Percentiles rank a stretch among this genome's conserved stretches.
Conservation (phyloP, 2,113 vertebrate species). For the Pterocles orientalis region DNA sequence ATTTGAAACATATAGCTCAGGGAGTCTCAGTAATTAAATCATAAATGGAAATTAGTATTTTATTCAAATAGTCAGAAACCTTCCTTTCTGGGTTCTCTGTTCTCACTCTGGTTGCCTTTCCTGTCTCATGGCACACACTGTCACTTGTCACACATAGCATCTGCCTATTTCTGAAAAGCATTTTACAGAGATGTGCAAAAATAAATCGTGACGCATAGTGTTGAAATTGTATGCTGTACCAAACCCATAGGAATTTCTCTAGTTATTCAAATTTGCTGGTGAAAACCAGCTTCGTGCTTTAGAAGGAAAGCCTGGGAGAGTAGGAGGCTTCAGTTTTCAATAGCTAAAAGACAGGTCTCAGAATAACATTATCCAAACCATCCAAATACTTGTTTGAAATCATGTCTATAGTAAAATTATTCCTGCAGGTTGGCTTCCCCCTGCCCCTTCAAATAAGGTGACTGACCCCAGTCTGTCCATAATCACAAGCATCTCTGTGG, state of each 20-base stretch:
- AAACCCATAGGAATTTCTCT: not conserved
- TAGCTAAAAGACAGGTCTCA: not conserved
- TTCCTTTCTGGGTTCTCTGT: not conserved
- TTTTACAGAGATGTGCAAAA: not conserved
- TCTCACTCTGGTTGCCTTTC: not conserved
- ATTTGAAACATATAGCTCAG: not conserved
- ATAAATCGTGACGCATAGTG: not conserved
- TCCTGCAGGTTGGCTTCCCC: not conserved
- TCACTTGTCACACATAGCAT: rapidly evolving
- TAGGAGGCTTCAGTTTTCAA: not conserved
- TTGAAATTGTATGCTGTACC: not conserved
- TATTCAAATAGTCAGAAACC: not conserved
- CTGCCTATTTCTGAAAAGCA: rapidly evolving
- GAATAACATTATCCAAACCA: not conserved
- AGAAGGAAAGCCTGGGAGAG: not conserved
- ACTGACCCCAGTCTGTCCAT: not conserved
- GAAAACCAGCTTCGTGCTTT: not conserved
- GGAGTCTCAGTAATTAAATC: not conserved
- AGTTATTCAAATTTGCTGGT: not conserved
- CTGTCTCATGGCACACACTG: not conserved
- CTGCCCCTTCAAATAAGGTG: too few relatives aligned
- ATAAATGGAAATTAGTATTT: not conserved
- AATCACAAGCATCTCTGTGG: not conserved
- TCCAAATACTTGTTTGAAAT: not conserved
- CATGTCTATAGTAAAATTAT: not conserved